Base-by-base conservation (phyloP, 30 jellyfish, hydroid and myxozoan species). In the Cassiopea xamachana region DNA sequence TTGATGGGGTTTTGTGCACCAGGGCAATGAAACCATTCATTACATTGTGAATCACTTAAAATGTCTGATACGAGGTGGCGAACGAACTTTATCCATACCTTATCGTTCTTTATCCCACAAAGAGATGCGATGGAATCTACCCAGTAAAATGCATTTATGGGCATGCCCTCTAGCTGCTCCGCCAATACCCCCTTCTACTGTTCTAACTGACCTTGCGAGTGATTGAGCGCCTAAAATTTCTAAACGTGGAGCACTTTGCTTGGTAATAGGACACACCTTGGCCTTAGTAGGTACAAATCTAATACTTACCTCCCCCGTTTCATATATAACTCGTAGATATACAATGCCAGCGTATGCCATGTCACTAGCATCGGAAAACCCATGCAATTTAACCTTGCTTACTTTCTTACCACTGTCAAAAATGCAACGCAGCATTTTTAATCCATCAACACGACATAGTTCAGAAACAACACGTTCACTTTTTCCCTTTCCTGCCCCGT, bases 281-380 rank as follows among this genome's bases (percentile, higher is more conserved):
- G 80, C 80, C 84, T 81, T 81, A 7, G 89, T 49, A 27, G 85
- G 60, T 17, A 81, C 14, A 55, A 81, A 81, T n/a, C 58, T 81
- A 16, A 81, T 61, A 61, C 39, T 58, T 81, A 81, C 89, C 44
- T 81, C 89, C 85, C 89, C 89, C 59, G 89, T 8, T 18, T 80
- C 44, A 48, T 81, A 81, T 18, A 55, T 45, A 16, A 16, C 58
- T 46, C 80, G 89, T 7, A 81, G 59, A 43, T 81, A 81, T 43
- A 81, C 79, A 81, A 81, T 61, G 27, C 59, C 17, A 12, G 80
- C 89, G 47, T 81, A 81, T 16, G 80, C 89, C 55, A 49, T 81
- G 84, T 81, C 89, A 81, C 84, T 81, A 59, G 89, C 89, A 81
- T 61, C 89, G n/a, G 89, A 81, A 59, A 81, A 81, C 8, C 60